Base-by-base conservation (phyloP, 2,113 vertebrate genomes). In the Odocoileus virginianus region DNA sequence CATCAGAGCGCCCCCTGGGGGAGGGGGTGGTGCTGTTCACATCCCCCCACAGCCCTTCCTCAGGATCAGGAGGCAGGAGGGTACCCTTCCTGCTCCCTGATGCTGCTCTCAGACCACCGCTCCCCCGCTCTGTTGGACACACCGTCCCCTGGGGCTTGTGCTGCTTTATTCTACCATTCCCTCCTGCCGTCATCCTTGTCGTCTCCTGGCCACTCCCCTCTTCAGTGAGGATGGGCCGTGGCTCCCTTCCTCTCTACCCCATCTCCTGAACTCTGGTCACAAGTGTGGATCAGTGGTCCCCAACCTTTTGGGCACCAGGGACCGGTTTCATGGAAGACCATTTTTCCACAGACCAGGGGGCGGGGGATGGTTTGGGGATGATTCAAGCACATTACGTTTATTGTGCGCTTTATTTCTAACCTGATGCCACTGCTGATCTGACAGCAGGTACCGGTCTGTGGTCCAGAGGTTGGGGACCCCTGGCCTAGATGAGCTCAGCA, bases 161-260 rank as follows among this genome's bases (percentile, higher is more conserved):
- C 33, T 17, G 40, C 58, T 55, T 58, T 16, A 47, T 27, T 6
- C 50, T 36, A 36, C 55, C 15, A 1, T 19, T 64, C 28, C 30
- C 74, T 40, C 15, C 36, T 36, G 5, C 14, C 5, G 0, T 30
- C 71, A 30, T 23, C 1, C 50, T 60, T 27, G 0, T 23, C 9
- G 40, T 81, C 81, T 90, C 43, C 87, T 40, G 16, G 64, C 33
- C 58, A 16, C 36, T 7, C 2, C 10, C 50, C 33, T 57, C 14
- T 4, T 50, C 64, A 23, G 23, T 21, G 40, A 50, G 57, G n/a
- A 25, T 79, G 7, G 23, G 13, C 13, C 7, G 27, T 28, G 30
- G 57, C 45, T 76, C 8, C 6, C 27, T 25, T 36, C 90, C 83
- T 79, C 30, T 25, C 11, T n/a, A 9, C 45, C 3, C n/a, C 30